Evolutionary conservation across 2,797 vertebrate species (phyloP), one percentile per base, ranked within the genome.

Genomic region (Xiphophorus birchmanni): DNA sequence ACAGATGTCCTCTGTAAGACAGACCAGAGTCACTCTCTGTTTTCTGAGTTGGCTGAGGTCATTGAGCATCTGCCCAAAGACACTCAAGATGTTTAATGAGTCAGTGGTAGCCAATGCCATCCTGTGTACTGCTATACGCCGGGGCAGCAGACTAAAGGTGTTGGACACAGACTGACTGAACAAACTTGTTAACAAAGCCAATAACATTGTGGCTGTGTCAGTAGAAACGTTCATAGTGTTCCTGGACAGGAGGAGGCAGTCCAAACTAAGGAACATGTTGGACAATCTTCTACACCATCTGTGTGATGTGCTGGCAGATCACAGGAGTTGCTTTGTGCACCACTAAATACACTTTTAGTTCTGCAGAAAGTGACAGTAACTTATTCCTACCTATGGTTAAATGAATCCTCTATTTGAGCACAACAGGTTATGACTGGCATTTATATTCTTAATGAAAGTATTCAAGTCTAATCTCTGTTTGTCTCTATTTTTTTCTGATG

Each of bases 41-140:
- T 37, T 52, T 52, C 11, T 40, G 73, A 37, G 29, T 29, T 5
- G 1, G 17, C 45, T 73, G 17, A 74, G 17, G 32, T 74, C 32
- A 23, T 74, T 74, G 32, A 54, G 23, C 48, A 74, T 37, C 15
- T 74, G 73, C 32, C 73, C 29, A 21, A 52, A 23, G 10, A 52
- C 48, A 21, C 73, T 74, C 47, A 54, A 48, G 32, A 52, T 74
- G 18, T 50, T 74, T 50, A 13, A 73, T 73, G 72, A 48, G 84
- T 76, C 74, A 77, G 56, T 73, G 73, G 85, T 54, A 75, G 74
- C 29, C 60, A 65, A 21, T 35, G 17, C 32, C 63, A 65, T 65
- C 32, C 3, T 67, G 18, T 69, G 40, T 23, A 23, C 37, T 26
- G 9, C 1, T 42, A 1, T 26, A 42, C 4, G 37, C 37, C 23